Evolutionary conservation across 2,888 invertebrate species (phyloP).

Genomic region (Salpingus planirostris): DNA sequence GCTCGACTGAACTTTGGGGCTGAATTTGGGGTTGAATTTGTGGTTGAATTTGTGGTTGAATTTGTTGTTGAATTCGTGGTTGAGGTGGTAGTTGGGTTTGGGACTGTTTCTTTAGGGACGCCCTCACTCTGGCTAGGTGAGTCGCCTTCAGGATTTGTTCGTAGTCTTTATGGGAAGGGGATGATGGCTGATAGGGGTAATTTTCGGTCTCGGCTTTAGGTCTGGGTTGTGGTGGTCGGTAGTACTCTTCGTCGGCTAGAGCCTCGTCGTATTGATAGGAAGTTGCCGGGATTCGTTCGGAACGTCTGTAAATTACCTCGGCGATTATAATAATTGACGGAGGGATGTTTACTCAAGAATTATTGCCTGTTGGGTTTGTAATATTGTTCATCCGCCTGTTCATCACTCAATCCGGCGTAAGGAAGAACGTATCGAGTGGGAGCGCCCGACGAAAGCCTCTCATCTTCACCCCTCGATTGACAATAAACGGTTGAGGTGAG

Average conservation of each 20-base stretch:
- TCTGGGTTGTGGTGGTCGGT: slow-evolving; percentile 5
- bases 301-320: slow-evolving; percentile 9
- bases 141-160: slow-evolving; percentile 12
- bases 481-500: too few relatives aligned
- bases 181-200: slow-evolving; percentile 3
- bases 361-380: too few relatives aligned
- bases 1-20: slow-evolving; percentile 6
- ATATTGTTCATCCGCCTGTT: too few relatives aligned
- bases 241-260: slow-evolving; percentile 6
- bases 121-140: slow-evolving; percentile 9
- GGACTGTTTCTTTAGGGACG: slow-evolving; percentile 7
- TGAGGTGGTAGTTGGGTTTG: slow-evolving; percentile 1
- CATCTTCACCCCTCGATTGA: too few relatives aligned
- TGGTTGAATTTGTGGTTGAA: too few relatives aligned
- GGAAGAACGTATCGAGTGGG: too few relatives aligned
- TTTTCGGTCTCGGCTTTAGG: slow-evolving; percentile 4
- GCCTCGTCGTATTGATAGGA: slow-evolving; percentile 12
- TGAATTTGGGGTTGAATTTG: slow-evolving; percentile 3
- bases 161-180: slow-evolving; percentile 11
- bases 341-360: too few relatives aligned
- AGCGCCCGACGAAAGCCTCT: too few relatives aligned
- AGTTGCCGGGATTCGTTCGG: slow-evolving; percentile 9
- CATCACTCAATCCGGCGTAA: too few relatives aligned
- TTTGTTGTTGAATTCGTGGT: background rate
- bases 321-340: too few relatives aligned